Percentiles rank a stretch among this genome's conserved stretches.
These are phyloP conservation scores for Drosophila navojoa DNA, from an alignment of 1,140 invertebrate species.

Conservation along the genomic window DNA sequence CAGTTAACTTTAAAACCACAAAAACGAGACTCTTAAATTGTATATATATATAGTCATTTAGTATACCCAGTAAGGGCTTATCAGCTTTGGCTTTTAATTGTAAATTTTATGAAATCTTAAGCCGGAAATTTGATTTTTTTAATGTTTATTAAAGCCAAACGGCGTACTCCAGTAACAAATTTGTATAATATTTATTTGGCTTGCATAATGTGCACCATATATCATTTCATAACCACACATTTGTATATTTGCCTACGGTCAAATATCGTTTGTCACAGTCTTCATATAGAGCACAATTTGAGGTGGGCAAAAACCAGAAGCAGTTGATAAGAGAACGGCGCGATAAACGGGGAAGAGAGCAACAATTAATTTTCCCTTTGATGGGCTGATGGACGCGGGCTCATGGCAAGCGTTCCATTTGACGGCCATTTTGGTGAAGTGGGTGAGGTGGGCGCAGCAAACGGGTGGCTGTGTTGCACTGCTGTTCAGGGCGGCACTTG, in stretches of 20 bases:
- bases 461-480: not conserved
- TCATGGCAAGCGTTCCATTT: conserved; percentile 29
- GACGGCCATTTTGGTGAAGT: not conserved
- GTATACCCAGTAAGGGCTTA: no score
- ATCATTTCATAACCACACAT: not conserved
- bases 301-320: not conserved
- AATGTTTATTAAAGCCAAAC: no score
- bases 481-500: conserved; percentile 6
- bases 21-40: no score
- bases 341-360: conserved; percentile 36
- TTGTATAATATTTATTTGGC: not conserved
- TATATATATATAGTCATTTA: no score
- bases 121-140: no score
- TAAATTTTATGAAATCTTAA: no score
- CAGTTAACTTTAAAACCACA: no score
- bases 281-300: not conserved
- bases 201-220: not conserved
- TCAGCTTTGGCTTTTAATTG: no score
- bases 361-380: conserved; percentile 73
- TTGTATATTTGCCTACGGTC: not conserved
- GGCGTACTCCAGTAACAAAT: no score
- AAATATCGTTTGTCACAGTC: not conserved
- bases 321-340: conserved; percentile 32
- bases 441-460: no score
- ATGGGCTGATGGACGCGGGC: conserved; percentile 40